Conservation (phyloP, 53 echinoderm and acorn worm species). For the Paelopatides confundens region DNA sequence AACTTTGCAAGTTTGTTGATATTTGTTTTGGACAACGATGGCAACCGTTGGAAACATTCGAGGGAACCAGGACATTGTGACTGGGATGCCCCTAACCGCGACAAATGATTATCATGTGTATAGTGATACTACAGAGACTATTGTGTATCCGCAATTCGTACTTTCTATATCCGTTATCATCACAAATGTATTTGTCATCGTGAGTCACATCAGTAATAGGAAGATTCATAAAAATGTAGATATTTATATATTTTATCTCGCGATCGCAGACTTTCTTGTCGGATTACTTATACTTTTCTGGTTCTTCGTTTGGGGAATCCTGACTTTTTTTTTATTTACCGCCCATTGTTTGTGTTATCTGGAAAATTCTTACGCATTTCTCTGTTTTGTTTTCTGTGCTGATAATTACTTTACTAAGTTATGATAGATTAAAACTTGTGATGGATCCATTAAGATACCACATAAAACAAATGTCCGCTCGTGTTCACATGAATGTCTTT, state of each 20-base stretch:
- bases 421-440: not conserved
- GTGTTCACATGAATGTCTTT: not conserved
- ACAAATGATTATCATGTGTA: too few species aligned
- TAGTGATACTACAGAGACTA: too few species aligned
- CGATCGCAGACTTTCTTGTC: not conserved
- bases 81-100: too few species aligned
- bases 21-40: too few species aligned
- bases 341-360: not conserved
- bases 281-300: conserved; percentile 4
- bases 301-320: not conserved
- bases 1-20: too few species aligned
- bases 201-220: too few species aligned
- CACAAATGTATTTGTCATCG: too few species aligned
- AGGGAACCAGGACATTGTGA: too few species aligned
- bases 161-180: too few species aligned
- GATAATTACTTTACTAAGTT: conserved; percentile 4
- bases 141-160: too few species aligned
- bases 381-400: not conserved
- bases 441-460: conserved; percentile 6
- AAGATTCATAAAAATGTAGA: too few species aligned
- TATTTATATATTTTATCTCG: not conserved
- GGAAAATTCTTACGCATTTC: not conserved
- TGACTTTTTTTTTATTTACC: not conserved
- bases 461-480: not conserved
- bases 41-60: too few species aligned